phyloP scores from a whole-genome alignment of 2,113 vertebrate species.

The Cyanistes caeruleus region DNA sequence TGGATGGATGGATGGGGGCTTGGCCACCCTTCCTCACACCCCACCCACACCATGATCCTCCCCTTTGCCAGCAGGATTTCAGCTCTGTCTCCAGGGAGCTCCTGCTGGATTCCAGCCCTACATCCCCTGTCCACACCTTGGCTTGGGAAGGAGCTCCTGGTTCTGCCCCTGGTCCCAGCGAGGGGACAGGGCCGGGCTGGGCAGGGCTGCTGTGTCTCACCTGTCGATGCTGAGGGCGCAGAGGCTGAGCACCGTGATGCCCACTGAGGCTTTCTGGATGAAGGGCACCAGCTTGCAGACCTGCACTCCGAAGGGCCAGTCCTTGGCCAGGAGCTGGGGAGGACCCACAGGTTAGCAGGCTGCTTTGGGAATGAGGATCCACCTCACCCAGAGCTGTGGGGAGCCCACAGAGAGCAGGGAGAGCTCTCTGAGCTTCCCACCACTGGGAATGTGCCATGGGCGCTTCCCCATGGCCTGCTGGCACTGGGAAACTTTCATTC shows the following conservation, averaged over 20 bases:
- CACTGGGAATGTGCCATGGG: fast-evolving
- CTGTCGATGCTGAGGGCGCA: slow-evolving; percentile 91
- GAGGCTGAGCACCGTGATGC: slow-evolving; percentile 90
- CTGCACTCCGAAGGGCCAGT: slow-evolving; percentile 89
- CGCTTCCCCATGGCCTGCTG: fast-evolving
- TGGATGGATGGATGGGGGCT: not conserved
- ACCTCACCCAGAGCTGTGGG: not conserved
- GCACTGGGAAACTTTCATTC: not conserved
- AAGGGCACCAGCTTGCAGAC: slow-evolving; percentile 89
- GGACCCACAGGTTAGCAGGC: not conserved
- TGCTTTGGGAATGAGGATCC: not conserved
- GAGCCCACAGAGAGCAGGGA: not conserved
- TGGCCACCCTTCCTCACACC: not conserved
- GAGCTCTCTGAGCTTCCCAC: not conserved
- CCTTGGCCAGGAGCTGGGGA: slow-evolving; percentile 82
- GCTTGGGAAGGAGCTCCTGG: not conserved
- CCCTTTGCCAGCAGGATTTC: not conserved
- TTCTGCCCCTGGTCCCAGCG: fast-evolving
- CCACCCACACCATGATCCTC: not conserved
- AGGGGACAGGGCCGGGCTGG: no score
- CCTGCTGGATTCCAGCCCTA: not conserved
- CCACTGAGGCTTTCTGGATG: slow-evolving; percentile 89
- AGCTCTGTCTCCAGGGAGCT: not conserved
- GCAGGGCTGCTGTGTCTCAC: slow-evolving; percentile 48
- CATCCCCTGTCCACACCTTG: fast-evolving